Evolutionary conservation across 2,797 vertebrate genomes (phyloP), one percentile per base, ranked within the genome.

Genomic region (Pampus argenteus): DNA sequence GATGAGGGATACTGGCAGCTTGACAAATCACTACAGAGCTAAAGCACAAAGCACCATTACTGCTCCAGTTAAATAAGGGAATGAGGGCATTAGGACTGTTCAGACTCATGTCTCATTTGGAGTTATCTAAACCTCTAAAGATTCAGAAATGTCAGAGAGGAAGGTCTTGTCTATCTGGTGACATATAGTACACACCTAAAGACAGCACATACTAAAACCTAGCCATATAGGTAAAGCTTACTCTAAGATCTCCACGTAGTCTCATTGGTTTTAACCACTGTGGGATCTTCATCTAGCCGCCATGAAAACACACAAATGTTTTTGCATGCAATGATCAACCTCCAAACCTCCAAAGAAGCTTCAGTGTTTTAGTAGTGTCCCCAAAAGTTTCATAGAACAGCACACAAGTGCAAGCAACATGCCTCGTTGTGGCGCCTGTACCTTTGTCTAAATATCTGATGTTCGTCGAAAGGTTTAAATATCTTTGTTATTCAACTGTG

Each of bases 1-100:
- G 61, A 84, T 67, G 59, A 83, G 69, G 42, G 28, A 66, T 62
- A 23, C 76, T 79, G 83, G 79, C 84, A 86, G 72, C 74, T 60
- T 82, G 69, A 79, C 83, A 81, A 85, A 78, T 76, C 42, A 70
- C 72, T 66, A 70, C 50, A 56, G 50, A 81, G 61, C 42, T 65
- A 29, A 86, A 77, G n/a, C 40, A 86, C 72, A 81, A 87, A 83
- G 61, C 29, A 61, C 42, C 25, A 68, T 77, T 73, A 71, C 65
- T 61, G 62, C 34, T 72, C 52, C 34, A 66, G 68, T 64, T 77
- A 62, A 79, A 84, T 29, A 52, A 66, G 51, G 55, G 45, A 83
- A 81, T 55, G 55, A 72, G 79, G 77, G 58, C 49, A 61, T 22
- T 66, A 57, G 50, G 69, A 74, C 63, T 60, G 22, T 68, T 74